Base-by-base conservation (phyloP, 2,113 vertebrate genomes). In the Mohoua ochrocephala region DNA sequence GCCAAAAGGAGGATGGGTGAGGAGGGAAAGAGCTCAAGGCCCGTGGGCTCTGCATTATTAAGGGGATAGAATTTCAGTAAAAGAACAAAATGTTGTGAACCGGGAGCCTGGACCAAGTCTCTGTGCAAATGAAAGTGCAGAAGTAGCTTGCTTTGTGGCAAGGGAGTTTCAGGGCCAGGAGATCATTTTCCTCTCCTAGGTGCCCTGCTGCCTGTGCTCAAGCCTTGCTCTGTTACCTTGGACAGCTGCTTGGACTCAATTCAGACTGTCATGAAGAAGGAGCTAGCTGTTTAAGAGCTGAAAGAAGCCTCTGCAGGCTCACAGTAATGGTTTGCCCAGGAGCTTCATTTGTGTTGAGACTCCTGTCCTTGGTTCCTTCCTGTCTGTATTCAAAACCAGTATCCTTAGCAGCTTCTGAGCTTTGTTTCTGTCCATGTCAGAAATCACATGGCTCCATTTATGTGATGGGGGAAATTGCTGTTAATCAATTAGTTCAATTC, bases 401-500 rank as follows among this genome's bases (percentile, higher is more conserved):
- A 65, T 35, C 30, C 59, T 76, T 53, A 15, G 63, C 13, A 27
- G 17, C 24, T 57, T 59, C 39, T 23, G 35, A 24, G 3, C 9
- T 89, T 94, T 91, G 37, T 53, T 91, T 94, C 83, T 89, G 20
- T 49, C 33, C 26, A 15, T 31, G 61, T 59, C n/a, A 92, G 59
- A 81, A 92, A 97, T 45, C 57, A 59, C 56, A 26, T 47, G 4
- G 8, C 42, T 93, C 54, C 50, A 63, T 92, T 93, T 93, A 47
- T 95, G 63, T 94, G 77, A 81, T 56, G 21, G 54, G 33, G 41
- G 4, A 92, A 92, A 95, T 86, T 82, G 82, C 12, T 87, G 44
- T 33, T 86, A 77, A 79, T 89, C 85, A 87, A 73, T 94, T 95
- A 83, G 60, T 84, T 47, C 90, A 60, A 81, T 86, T 86, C 61